Evolutionary conservation across 2,888 invertebrate species (phyloP), one percentile per base, ranked within the genome.

Genomic region (Cactoblastis cactorum): DNA sequence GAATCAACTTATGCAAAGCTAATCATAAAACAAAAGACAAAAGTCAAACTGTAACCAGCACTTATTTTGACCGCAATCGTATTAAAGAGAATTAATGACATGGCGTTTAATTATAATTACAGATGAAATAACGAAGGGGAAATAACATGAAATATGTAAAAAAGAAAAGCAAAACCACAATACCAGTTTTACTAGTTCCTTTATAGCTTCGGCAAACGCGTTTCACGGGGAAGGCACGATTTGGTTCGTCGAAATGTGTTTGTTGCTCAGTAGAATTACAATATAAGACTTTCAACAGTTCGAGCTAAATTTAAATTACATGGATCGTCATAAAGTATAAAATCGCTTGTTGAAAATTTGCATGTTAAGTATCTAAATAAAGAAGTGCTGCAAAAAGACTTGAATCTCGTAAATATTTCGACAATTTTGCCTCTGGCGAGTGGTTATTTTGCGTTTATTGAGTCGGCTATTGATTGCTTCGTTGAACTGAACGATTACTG

Each of bases 401-500:
- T 57, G 61, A 67, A 71, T 70, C 77, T 79, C 74, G 76, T 83
- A 80, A 83, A 83, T 73, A 82, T 80, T 83, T 81, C 78, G 76
- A 75, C 77, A 80, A 80, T 78, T 80, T 77, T 71, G 77, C 80
- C 67, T 67, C 70, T 58, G 68, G 74, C 77, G 61, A 73, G 66
- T 77, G 67, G 78, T 81, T 81, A 75, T 80, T 80, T 80, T 76
- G 76, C 77, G 74, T 79, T 81, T 80, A 77, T 80, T 78, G 74
- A 80, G 77, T 69, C 65, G 71, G 67, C 70, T 74, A 65, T 73
- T 75, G 74, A 81, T 78, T 75, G 74, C 77, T 73, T 59, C 62
- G 73, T 70, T 71, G 67, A 77, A 70, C 74, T 71, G 67, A 77
- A 70, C 74, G 69, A 77, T 73, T 74, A 75, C 66, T 71, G 63